Base-by-base conservation (phyloP, 2,888 invertebrate genomes). In the Griposia aprilina region DNA sequence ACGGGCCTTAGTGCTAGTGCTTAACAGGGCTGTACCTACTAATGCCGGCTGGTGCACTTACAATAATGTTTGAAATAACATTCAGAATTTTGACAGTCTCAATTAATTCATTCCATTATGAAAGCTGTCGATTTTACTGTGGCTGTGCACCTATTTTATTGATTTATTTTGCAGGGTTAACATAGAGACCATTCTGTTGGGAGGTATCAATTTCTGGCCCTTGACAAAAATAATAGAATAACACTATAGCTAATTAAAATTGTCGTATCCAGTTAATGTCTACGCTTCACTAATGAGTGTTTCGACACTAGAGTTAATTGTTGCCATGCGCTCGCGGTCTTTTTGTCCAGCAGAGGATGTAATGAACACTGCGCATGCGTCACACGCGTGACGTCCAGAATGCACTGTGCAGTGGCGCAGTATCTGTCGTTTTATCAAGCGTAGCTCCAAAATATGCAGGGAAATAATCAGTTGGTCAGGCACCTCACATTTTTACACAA, bases 291-390 rank as follows among this genome's bases (percentile, higher is more conserved):
- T 88, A 81, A 81, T 76, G 79, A 87, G 74, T 72, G 83, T 86
- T 83, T 85, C 69, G 60, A 77, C 75, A 78, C 67, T 76, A 68
- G 62, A 78, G 65, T 82, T 84, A 86, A 86, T 87, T 87, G 87
- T 80, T 55, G 71, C 77, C 75, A 74, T 74, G 78, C 73, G 70
- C 48, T 63, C 68, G 69, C 57, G 50, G 65, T 84, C 78, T 73
- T 82, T 80, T 87, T 86, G 85, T 74, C 69, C 62, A 55, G 57
- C 45, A 67, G 74, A 82, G 78, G 85, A 84, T 78, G 87, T 68
- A 66, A 73, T 59, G 69, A 68, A 60, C 70, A 71, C 66, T 41
- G 78, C 15, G 60, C 71, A 72, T 82, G 86, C 78, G 85, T 86
- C 85, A 86, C 57, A 23, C 41, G 23, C 41, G 4, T 41, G 26